Evolutionary conservation across 1,140 invertebrate species (phyloP).

Genomic region (Portunus trituberculatus): DNA sequence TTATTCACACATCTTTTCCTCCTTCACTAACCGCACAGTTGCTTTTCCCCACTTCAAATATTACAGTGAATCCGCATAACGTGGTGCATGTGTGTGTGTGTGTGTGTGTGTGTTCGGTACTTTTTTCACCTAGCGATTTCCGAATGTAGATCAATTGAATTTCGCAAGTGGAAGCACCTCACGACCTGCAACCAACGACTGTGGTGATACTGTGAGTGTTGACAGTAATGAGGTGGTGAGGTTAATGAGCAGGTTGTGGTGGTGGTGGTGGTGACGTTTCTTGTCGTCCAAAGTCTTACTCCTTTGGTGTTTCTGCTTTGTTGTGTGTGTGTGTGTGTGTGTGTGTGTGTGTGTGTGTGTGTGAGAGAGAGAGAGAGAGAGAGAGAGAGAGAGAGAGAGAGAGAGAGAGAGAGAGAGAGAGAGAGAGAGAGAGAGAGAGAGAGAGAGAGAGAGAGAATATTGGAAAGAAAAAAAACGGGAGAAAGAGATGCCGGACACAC

Average conservation of each 20-base stretch:
- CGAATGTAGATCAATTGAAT: not conserved
- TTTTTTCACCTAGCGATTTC: not conserved
- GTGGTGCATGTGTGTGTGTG: not conserved
- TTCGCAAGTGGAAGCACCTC: not conserved
- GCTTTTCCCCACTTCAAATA: not conserved
- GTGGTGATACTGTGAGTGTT: not conserved
- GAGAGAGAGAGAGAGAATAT: not conserved
- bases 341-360: not conserved
- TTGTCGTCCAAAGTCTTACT: not conserved
- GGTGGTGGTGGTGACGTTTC: not conserved
- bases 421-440: not conserved
- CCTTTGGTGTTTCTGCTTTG: not conserved
- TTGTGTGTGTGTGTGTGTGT: not conserved
- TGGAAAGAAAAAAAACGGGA: not conserved
- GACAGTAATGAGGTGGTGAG: conserved; percentile 17
- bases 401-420: not conserved
- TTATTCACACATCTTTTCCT: not conserved
- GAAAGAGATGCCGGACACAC: not conserved
- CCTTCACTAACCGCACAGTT: not conserved
- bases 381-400: not conserved
- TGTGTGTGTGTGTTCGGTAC: not conserved
- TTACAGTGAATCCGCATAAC: not conserved
- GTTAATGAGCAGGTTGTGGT: not conserved
- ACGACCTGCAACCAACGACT: not conserved
- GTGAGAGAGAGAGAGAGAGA: not conserved